Base-by-base conservation (phyloP, 2,888 invertebrate genomes). In the Rutpela maculata region DNA sequence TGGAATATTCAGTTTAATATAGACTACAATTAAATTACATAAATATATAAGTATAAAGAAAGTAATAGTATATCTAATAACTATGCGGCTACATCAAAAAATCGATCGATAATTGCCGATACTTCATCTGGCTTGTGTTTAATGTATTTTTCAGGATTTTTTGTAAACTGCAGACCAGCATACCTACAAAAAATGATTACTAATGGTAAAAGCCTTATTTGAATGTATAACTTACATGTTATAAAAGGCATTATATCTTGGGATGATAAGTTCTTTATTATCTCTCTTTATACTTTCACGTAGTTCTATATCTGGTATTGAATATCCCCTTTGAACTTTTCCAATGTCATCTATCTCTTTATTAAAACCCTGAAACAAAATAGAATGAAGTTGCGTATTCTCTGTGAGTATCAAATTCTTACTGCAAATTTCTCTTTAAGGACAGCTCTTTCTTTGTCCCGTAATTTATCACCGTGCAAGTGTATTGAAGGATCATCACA, bases 261-360 rank as follows among this genome's bases (percentile, higher is more conserved):
- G 98, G 83, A 98, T 91, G 79, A 99, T 92, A 78, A 95, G 94
- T 86, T 97, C 96, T 88, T 96, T 96, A 90, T 98, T 97, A 90
- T 97, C 98, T 15, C 95, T 92, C 88, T 97, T 97, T 66, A 99
- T 92, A 76, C 95, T 93, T 88, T 97, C 96, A 60, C 98, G 92
- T 71, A 99, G 91, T 86, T 98, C 97, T 0, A 95, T 93, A 91
- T 99, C 98, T 0, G 99, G 98, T 85, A 99, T 96, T 69, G 97
- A 96, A 91, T 98, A 98, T 50, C 95, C 94, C 78, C 97, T 93
- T 91, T 99, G 98, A 38, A 93, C 93, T 83, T 95, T 94, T 1
- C 94, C 93, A 15, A 95, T 93, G 85, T 98, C 98, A 87, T 99
- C 98, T 88, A 99, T 94, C 90, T 99, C 99, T 88, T 97, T 97